A percentile compares a stretch with the other conserved stretches of the same genome.
These are phyloP conservation scores for Urocolius indicus DNA, from an alignment of 2,113 vertebrate species.

Conservation along the genomic window DNA sequence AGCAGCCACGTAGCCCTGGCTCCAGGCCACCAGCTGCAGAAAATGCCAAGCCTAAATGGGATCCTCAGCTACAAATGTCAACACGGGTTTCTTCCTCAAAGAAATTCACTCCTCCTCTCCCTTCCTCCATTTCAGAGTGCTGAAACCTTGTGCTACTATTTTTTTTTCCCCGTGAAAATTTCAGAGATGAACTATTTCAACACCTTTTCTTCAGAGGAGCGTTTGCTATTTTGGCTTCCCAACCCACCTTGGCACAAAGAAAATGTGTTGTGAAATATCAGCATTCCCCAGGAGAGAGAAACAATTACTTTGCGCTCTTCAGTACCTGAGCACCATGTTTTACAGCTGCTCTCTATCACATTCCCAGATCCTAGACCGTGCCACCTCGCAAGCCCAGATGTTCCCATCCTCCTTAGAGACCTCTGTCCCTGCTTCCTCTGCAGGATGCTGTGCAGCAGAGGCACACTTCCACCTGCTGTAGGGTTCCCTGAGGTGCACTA, in stretches of 20 bases:
- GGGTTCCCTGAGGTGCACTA: background rate
- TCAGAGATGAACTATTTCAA: background rate
- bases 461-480: background rate
- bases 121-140: background rate
- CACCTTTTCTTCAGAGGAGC: background rate
- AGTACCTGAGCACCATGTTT: background rate
- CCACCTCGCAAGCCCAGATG: background rate
- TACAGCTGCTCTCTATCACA: background rate
- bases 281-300: background rate
- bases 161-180: background rate
- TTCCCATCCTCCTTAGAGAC: background rate
- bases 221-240: slow-evolving; percentile 14
- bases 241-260: background rate
- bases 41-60: background rate
- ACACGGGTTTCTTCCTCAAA: background rate
- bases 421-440: background rate
- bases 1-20: background rate
- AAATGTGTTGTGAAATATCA: background rate
- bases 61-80: slow-evolving; percentile 7
- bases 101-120: background rate
- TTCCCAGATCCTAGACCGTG: background rate
- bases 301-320: background rate
- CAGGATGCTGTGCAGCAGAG: background rate
- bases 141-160: background rate
- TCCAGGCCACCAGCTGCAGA: background rate